Conservation (phyloP, 2,888 invertebrate genomes). For the Orthosia gracilis region DNA sequence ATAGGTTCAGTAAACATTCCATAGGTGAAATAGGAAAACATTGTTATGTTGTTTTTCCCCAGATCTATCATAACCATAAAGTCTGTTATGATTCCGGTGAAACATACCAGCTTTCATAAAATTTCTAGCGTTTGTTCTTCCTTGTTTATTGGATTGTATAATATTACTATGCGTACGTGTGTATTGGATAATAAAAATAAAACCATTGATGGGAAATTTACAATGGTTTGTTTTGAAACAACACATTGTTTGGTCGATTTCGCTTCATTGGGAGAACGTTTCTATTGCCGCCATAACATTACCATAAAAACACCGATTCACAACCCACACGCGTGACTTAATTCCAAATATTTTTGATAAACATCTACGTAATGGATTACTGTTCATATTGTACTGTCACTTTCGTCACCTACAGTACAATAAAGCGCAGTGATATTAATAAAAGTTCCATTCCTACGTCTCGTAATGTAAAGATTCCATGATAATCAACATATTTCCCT, state of each 20-base stretch:
- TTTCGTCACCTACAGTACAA: slow-evolving; percentile 73
- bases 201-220: slow-evolving; percentile 72
- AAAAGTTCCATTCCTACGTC: slow-evolving; percentile 76
- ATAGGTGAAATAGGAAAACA: slow-evolving; percentile 48
- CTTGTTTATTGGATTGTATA: slow-evolving; percentile 54
- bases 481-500: slow-evolving; percentile 74
- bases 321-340: slow-evolving; percentile 83
- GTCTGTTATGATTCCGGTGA: slow-evolving; percentile 42
- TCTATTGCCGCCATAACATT: slow-evolving; percentile 82
- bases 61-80: slow-evolving; percentile 45
- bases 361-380: slow-evolving; percentile 77
- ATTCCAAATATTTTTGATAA: slow-evolving; percentile 83
- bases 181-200: slow-evolving; percentile 63
- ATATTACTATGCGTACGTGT: slow-evolving; percentile 40
- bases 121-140: slow-evolving; percentile 46
- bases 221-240: slow-evolving; percentile 76
- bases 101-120: slow-evolving; percentile 55
- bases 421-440: slow-evolving; percentile 73
- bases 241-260: slow-evolving; percentile 79
- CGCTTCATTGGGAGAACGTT: slow-evolving; percentile 72
- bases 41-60: slow-evolving; percentile 44
- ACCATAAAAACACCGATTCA: slow-evolving; percentile 81
- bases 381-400: slow-evolving; percentile 73
- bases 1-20: slow-evolving; percentile 55
- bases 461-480: slow-evolving; percentile 74